A percentile compares a stretch with the other conserved stretches of the same genome.
Evolutionary conservation across 2,113 vertebrate species (phyloP).

Genomic region (Tympanuchus pallidicinctus): DNA sequence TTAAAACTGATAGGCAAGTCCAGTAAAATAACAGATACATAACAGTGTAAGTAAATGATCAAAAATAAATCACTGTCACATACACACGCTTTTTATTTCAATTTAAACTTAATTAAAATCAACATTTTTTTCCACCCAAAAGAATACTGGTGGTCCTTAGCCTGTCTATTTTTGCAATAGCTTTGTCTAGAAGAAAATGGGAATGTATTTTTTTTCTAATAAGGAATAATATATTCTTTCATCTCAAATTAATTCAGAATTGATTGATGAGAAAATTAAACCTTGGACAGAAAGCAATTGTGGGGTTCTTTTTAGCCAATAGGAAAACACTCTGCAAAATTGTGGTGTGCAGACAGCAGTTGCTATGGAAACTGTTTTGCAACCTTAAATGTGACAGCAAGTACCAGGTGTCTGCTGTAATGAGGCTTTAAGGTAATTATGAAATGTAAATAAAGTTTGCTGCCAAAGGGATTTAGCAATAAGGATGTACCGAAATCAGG

Average conservation of each 20-base stretch:
- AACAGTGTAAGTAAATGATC: not conserved
- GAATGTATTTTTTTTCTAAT: not conserved
- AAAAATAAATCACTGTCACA: not conserved
- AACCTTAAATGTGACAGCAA: slow-evolving; percentile 19
- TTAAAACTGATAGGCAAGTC: not conserved
- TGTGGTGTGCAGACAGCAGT: not conserved
- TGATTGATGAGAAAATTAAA: slow-evolving; percentile 62
- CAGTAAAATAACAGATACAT: not conserved
- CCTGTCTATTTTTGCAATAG: not conserved
- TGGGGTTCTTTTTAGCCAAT: slow-evolving; percentile 2
- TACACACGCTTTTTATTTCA: not conserved
- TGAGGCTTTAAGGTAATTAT: slow-evolving; percentile 33
- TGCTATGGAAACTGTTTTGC: slow-evolving; percentile 58
- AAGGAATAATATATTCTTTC: slow-evolving; percentile 23
- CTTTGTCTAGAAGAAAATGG: slow-evolving; percentile 6
- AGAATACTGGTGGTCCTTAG: not conserved
- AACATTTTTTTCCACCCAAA: not conserved
- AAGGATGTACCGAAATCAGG: not conserved
- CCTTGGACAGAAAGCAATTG: slow-evolving; percentile 32
- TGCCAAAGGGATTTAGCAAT: not conserved
- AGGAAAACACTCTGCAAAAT: not conserved
- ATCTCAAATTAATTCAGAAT: slow-evolving; percentile 56
- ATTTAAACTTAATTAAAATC: not conserved
- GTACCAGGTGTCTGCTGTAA: slow-evolving; percentile 45
- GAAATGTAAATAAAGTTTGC: slow-evolving; percentile 40